A percentile compares a stretch with the other conserved stretches of the same genome.
phyloP scores from a whole-genome alignment of 2,797 vertebrate species.

The Thripadectes ignobilis region DNA sequence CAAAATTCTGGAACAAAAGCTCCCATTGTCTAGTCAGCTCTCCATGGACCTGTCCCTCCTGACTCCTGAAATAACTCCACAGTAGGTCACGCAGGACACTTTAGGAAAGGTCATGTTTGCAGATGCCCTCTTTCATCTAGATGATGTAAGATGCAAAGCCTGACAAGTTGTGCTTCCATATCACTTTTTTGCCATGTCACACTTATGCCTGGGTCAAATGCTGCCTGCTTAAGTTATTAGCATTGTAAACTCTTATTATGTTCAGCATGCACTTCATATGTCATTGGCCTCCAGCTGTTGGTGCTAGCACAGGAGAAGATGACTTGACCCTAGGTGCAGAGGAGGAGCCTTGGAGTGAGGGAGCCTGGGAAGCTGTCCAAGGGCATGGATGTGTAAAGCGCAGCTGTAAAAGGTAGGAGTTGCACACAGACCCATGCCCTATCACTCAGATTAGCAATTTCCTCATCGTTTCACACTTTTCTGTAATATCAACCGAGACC shows the following conservation, averaged over 20 bases:
- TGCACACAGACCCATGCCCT: background rate
- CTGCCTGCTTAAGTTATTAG: slow-evolving; percentile 59
- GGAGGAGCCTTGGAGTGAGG: background rate
- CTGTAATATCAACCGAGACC: fast-evolving
- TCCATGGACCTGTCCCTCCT: background rate
- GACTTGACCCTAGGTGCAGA: slow-evolving; percentile 21
- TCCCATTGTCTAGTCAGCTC: background rate
- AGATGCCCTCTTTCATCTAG: slow-evolving; percentile 10
- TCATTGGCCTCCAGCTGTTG: slow-evolving; percentile 59
- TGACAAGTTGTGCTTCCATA: slow-evolving; percentile 7
- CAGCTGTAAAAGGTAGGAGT: background rate
- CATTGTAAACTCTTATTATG: slow-evolving; percentile 58
- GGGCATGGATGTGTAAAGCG: background rate
- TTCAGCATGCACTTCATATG: slow-evolving; percentile 29
- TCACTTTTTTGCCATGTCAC: slow-evolving; percentile 33
- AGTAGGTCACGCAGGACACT: background rate
- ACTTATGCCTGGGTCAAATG: background rate
- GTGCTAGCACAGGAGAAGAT: background rate
- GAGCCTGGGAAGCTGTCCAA: slow-evolving; percentile 48
- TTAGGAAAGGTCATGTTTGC: slow-evolving; percentile 3
- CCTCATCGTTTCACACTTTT: background rate
- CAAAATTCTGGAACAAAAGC: background rate
- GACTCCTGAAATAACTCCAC: background rate
- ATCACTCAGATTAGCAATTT: slow-evolving; percentile 29
- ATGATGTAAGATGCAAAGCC: background rate